Base-by-base conservation (phyloP, 2,888 invertebrate genomes). In the Patella caerulea region DNA sequence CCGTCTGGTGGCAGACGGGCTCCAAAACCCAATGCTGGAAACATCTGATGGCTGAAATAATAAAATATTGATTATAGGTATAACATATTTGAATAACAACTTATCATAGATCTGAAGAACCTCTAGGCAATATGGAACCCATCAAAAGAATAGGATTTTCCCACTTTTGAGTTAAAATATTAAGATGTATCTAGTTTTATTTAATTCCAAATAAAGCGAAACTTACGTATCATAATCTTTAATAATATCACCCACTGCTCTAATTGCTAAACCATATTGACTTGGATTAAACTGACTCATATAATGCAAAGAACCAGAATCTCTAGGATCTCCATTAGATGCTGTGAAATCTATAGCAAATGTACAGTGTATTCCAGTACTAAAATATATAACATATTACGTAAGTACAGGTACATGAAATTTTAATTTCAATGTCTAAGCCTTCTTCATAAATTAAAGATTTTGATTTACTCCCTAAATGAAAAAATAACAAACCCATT, bases 11-110 rank as follows among this genome's bases (percentile, higher is more conserved):
- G 93, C 55, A 93, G 85, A 81, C 93, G 89, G 2, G 93, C 93
- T 71, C 93, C 93, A 87, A 93, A 93, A 3, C 93, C 93, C 53
- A 93, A 90, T 3, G 92, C 92, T 45, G 93, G 93, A 84, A 93
- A 93, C 78, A 92, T 81, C 87, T 94, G 94, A 83, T 93, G 93
- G 76, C 92, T 92, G 89, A 77, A 90, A 87, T 54, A 74, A 56
- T n/a, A 76, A 55, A 73, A 9, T 55, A n/a, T 17, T 53, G 15
- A 75, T 29, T 7, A 71, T 45, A 45, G 45, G 45, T 45, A 45
- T 9, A 7, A 45, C 45, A 45, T 45, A 9, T 45, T 45, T 1
- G 9, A 45, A 45, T 9, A 45, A 45, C 45, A 45, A 45, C 45
- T 45, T 0, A 45, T 45, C 45, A 45, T 45, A 45, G 45, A 45